Percentiles rank a stretch among this genome's conserved stretches.
Conservation (phyloP, 2,888 invertebrate genomes). For the Anorthoa munda region DNA sequence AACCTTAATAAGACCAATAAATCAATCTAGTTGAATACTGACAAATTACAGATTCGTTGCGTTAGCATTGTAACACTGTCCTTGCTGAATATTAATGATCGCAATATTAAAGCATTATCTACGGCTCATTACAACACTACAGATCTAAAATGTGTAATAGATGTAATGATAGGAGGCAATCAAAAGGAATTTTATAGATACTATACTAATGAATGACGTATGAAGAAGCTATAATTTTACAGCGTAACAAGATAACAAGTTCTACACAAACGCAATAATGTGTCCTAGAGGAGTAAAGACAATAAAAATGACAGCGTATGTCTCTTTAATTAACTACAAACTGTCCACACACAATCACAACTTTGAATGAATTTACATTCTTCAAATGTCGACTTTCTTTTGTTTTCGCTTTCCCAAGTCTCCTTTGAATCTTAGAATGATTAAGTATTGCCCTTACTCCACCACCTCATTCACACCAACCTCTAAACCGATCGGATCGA, state of each 20-base stretch:
- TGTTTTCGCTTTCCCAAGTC: neutral
- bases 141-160: conserved; percentile 11
- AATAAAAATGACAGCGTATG: neutral
- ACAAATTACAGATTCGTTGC: conserved; percentile 58
- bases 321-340: neutral
- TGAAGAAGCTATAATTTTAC: neutral
- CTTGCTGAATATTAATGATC: conserved; percentile 61
- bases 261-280: neutral
- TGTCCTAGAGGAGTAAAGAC: neutral
- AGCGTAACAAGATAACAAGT: neutral
- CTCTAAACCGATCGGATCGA: conserved; percentile 19
- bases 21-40: conserved; percentile 52
- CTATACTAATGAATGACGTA: neutral
- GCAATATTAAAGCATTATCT: conserved; percentile 53
- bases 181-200: conserved; percentile 5
- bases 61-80: conserved; percentile 46
- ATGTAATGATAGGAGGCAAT: conserved; percentile 23
- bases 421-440: neutral
- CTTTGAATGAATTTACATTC: neutral
- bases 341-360: neutral
- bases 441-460: neutral
- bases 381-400: conserved; percentile 1
- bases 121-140: conserved; percentile 41
- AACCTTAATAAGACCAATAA: conserved; percentile 37
- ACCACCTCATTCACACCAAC: neutral